Base-by-base conservation (phyloP, 64 coral and sea anemone genomes). In the Cladopsammia gracilis region DNA sequence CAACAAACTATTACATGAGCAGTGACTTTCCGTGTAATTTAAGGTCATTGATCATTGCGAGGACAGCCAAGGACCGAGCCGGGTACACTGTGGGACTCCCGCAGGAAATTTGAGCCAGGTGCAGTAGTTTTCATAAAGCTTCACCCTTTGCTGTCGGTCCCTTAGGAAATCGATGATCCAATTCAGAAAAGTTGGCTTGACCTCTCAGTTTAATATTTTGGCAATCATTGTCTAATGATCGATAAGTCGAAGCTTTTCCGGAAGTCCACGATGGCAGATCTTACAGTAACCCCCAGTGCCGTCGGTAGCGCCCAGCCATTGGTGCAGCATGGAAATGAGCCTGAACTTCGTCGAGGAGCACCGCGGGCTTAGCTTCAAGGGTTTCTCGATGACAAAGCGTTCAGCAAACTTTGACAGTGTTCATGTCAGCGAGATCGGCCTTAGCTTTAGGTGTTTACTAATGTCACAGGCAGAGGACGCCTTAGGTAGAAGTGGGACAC, bases 11-110 rank as follows among this genome's bases (percentile, higher is more conserved):
- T 62, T 34, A 68, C 26, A 86, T 86, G 25, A 47, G 19, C 18
- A 15, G 3, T 25, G 54, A 64, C 10, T 7, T 44, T 10, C 0
- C 62, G 15, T 34, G 42, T 8, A 47, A 7, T 13, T 16, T 14
- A 9, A 86, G 64, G 52, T 86, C 82, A 19, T 70, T 86, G 8
- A 86, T 86, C 83, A 87, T 87, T 10, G 26, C 26, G 54, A 84
- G 15, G 34, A 84, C 48, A 84, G 58, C 80, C 80, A 84, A 42
- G 80, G 61, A 10, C 69, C 34, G 25, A 70, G 24, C 20, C 8
- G 20, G 24, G 20, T 68, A 18, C 61, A 2, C 19, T 64, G 61
- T 10, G 77, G 77, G n/a, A 80, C 50, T 57, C 77, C 77, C 11
- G 19, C 50, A 80, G 51, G 19, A 80, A 80, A 53, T 57, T 25